Evolutionary conservation across 2,797 vertebrate genomes (phyloP), one percentile per base, ranked within the genome.

Genomic region (Syngnathus acus): DNA sequence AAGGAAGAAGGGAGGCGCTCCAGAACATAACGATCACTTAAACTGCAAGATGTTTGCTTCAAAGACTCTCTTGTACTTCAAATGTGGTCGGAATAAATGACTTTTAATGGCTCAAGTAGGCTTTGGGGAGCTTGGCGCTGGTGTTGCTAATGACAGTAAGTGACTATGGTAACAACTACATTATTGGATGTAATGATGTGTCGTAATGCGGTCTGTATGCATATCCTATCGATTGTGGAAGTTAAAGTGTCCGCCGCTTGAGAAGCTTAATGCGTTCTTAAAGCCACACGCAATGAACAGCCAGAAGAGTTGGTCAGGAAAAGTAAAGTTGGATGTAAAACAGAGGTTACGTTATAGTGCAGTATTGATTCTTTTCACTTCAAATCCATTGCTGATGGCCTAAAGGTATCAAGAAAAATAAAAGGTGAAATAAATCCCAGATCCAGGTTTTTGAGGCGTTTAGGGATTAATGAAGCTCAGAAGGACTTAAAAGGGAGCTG

Each of bases 321-420:
- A 53, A 53, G 78, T 69, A 79, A 65, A 71, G 68, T 71, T 62
- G 58, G 72, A 84, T 84, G 84, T 82, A 83, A 78, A 80, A 85
- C 81, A 78, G 76, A 78, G 70, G 73, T 79, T 80, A 66, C 75
- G 82, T 84, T 77, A 82, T 81, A 83, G 85, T 81, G 72, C 73
- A 59, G 74, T 86, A 89, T 88, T 75, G 85, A 89, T 87, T 84
- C 65, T 62, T 74, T 68, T 70, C 72, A 79, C 79, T 78, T 83
- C 64, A 78, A 76, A 82, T 69, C 76, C 73, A 83, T 73, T 76
- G 74, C 72, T 67, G 66, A 51, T 81, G 74, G 76, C 84, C 77
- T 77, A 38, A 84, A 84, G 84, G 78, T 84, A 89, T 85, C 73
- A 81, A 69, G 82, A 80, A 82, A 32, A 55, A 32, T 55, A 17